These are phyloP conservation scores for Cerastis leucographa DNA, from an alignment of 2,888 invertebrate species.

Conservation along the genomic window DNA sequence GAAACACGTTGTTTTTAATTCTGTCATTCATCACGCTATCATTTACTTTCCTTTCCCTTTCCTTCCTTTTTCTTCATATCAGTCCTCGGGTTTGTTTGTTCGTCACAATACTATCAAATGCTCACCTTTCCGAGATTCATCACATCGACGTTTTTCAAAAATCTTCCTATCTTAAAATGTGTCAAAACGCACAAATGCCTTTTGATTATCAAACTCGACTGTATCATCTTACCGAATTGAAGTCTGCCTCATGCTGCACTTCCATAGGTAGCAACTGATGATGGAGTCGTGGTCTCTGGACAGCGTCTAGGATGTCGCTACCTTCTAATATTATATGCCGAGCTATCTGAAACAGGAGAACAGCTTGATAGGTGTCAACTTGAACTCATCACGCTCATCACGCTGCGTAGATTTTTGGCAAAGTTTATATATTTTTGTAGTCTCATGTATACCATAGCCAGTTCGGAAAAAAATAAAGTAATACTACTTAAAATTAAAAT, in stretches of 20 bases:
- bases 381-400: not conserved
- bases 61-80: too few relatives aligned
- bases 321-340: slow-evolving; percentile 92
- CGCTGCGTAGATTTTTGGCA: not conserved
- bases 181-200: not conserved
- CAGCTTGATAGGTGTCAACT: not conserved
- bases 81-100: not conserved
- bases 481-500: not conserved
- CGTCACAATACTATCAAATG: not conserved
- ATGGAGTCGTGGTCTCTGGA: slow-evolving; percentile 94
- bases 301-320: slow-evolving; percentile 91
- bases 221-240: slow-evolving; percentile 86
- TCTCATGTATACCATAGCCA: too few relatives aligned
- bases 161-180: not conserved
- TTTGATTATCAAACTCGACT: not conserved
- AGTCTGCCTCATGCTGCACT: slow-evolving; percentile 92
- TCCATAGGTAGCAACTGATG: slow-evolving; percentile 96
- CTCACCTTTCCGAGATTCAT: not conserved
- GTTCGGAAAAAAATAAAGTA: not conserved
- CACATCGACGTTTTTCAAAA: not conserved
- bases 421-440: not conserved
- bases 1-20: too few relatives aligned
- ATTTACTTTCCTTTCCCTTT: too few relatives aligned
- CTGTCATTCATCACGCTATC: too few relatives aligned
- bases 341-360: slow-evolving; percentile 87